Evolutionary conservation across 2,113 vertebrate species (phyloP).

Genomic region (Potamarius usumacintae): DNA sequence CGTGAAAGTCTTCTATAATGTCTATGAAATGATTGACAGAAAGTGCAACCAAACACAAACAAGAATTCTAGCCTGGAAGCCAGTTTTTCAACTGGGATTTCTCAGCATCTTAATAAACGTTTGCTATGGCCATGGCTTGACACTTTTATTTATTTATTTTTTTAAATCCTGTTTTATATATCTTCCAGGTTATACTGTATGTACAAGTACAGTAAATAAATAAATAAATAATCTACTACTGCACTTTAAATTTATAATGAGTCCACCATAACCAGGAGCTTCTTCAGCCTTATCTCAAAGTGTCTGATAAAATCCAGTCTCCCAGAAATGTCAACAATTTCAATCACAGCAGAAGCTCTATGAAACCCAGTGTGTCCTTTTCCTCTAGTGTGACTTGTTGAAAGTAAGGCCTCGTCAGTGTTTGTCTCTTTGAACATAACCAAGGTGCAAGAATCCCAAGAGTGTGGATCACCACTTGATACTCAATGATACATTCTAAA

Average conservation of each 20-base stretch:
- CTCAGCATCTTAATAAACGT: neutral
- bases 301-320: conserved; percentile 10
- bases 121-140: neutral
- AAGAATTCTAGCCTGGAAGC: neutral
- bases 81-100: neutral
- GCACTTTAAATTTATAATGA: neutral
- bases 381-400: neutral
- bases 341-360: conserved; percentile 16
- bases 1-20: no score
- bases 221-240: neutral
- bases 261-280: neutral
- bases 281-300: neutral
- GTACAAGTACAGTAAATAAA: neutral
- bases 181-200: neutral
- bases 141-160: no score
- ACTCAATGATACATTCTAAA: conserved; percentile 31
- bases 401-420: neutral
- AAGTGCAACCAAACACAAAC: neutral
- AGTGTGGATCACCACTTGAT: conserved; percentile 16
- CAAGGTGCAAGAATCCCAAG: conserved; percentile 12
- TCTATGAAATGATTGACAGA: neutral
- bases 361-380: neutral
- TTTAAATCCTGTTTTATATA: neutral
- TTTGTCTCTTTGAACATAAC: conserved; percentile 13
- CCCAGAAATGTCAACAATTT: conserved; percentile 26